A percentile compares a stretch with the other conserved stretches of the same genome.
Conservation (phyloP, 2,113 vertebrate genomes). For the Thryonomys swinderianus region DNA sequence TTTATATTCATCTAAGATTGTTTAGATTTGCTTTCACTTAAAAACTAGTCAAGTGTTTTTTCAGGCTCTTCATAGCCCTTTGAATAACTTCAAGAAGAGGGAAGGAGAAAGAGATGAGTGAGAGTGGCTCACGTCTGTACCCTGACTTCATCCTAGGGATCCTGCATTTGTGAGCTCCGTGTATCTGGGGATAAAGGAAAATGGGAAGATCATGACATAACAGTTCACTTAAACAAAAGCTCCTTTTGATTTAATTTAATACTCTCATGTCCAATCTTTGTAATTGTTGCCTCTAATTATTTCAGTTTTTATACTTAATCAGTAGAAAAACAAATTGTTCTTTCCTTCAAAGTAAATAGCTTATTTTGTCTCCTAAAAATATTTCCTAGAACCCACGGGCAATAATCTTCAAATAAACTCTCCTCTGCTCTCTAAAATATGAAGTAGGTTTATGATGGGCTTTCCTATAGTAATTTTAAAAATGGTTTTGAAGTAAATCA, state of each 20-base stretch:
- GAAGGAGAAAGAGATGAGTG: neutral
- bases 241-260: neutral
- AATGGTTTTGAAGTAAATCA: slow-evolving; percentile 12
- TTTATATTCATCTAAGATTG: neutral
- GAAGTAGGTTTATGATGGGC: neutral
- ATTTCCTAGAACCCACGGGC: neutral
- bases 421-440: slow-evolving; percentile 24
- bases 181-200: neutral
- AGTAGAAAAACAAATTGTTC: neutral
- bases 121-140: neutral
- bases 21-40: neutral
- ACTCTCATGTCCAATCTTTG: neutral
- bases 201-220: neutral
- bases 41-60: neutral
- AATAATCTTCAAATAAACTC: neutral
- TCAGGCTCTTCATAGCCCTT: neutral
- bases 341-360: neutral
- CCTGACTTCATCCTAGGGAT: neutral
- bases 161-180: neutral
- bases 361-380: slow-evolving; percentile 21
- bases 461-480: slow-evolving; percentile 20
- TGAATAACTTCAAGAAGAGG: neutral
- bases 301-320: slow-evolving; percentile 5
- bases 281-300: neutral
- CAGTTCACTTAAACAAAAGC: neutral